Conservation (phyloP, 1,140 invertebrate genomes). For the Proales similis region DNA sequence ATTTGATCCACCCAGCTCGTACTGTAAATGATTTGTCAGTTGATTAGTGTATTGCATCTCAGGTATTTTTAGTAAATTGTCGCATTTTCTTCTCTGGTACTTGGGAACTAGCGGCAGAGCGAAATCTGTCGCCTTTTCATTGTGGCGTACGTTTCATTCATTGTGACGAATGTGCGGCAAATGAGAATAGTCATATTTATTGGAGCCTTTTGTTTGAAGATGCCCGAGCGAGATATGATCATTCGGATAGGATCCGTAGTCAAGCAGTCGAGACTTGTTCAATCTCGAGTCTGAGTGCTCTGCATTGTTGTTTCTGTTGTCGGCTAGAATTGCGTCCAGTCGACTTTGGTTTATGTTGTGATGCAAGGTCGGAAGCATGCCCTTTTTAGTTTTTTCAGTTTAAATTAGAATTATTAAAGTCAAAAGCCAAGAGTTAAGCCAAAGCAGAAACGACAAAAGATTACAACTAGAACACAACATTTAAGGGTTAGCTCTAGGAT, state of each 20-base stretch:
- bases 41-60: too few relatives aligned
- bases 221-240: not conserved
- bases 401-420: not conserved
- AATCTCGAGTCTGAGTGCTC: slow-evolving; percentile 31
- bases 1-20: too few relatives aligned
- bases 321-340: slow-evolving; percentile 30
- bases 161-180: slow-evolving; percentile 34
- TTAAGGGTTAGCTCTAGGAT: too few relatives aligned
- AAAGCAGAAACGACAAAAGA: too few relatives aligned
- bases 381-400: slow-evolving; percentile 9
- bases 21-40: too few relatives aligned
- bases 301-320: slow-evolving; percentile 22
- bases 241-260: slow-evolving; percentile 31
- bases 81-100: too few relatives aligned
- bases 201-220: slow-evolving; percentile 12
- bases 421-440: too few relatives aligned
- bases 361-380: slow-evolving; percentile 34
- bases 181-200: slow-evolving; percentile 36
- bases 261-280: slow-evolving; percentile 26
- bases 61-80: too few relatives aligned
- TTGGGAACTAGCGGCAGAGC: too few relatives aligned
- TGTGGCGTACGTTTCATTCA: too few relatives aligned
- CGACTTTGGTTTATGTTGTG: slow-evolving; percentile 19
- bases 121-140: too few relatives aligned
- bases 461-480: too few relatives aligned